Evolutionary conservation across 2,113 vertebrate genomes (phyloP).

Genomic region (Empidonax alnorum): DNA sequence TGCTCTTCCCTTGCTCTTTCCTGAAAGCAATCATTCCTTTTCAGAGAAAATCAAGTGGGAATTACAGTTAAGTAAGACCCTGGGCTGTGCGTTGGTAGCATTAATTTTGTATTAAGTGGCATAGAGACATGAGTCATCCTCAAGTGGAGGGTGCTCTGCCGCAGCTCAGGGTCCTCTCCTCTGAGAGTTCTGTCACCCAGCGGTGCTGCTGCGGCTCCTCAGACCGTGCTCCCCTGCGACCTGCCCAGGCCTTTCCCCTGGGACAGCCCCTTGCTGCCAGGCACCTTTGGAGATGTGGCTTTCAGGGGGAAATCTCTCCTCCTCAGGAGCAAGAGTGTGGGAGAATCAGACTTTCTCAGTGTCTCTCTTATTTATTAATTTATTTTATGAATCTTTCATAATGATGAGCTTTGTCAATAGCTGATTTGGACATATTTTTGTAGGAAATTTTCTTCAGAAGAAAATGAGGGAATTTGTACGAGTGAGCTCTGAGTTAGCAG

Average conservation of each 20-base stretch:
- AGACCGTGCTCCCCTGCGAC: accelerated
- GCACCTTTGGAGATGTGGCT: accelerated
- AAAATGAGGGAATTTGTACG: neutral
- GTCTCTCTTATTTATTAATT: neutral
- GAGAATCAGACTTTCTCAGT: neutral
- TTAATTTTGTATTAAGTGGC: neutral
- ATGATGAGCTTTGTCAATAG: neutral
- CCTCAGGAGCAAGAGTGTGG: neutral
- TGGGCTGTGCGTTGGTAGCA: neutral
- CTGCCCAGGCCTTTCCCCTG: neutral
- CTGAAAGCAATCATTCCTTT: neutral
- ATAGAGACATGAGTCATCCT: neutral
- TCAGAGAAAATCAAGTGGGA: neutral
- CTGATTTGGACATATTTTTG: neutral
- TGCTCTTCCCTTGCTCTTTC: neutral
- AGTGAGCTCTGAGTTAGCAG: neutral
- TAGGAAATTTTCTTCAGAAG: neutral
- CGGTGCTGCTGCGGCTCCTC: neutral
- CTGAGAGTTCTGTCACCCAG: neutral
- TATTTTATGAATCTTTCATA: neutral
- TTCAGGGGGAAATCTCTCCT: neutral
- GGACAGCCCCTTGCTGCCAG: neutral
- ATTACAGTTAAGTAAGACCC: neutral
- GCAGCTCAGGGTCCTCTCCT: neutral
- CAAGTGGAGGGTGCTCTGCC: neutral